phyloP scores from a whole-genome alignment of 1,140 invertebrate species.

The Eumaeus atala region DNA sequence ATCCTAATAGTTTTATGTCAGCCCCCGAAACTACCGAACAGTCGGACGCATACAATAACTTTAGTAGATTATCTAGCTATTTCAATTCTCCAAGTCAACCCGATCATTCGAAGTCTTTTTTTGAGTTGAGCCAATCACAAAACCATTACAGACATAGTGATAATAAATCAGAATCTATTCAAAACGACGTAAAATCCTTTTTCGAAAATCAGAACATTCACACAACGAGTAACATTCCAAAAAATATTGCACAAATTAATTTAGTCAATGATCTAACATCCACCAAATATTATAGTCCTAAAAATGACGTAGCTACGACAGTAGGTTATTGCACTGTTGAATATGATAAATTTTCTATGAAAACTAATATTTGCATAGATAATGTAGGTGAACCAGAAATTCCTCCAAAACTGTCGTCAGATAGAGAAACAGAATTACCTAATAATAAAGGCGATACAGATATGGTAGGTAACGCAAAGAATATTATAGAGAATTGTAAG shows the following conservation, averaged over 20 bases:
- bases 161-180: slow-evolving; percentile 19
- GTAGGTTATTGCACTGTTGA: slow-evolving; percentile 55
- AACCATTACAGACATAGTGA: slow-evolving; percentile 52
- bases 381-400: slow-evolving; percentile 29
- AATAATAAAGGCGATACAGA: slow-evolving; percentile 21
- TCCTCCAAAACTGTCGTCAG: slow-evolving; percentile 12
- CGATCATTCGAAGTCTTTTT: slow-evolving; percentile 65
- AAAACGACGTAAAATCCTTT: slow-evolving; percentile 24
- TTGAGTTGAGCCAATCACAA: slow-evolving; percentile 67
- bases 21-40: slow-evolving; percentile 19
- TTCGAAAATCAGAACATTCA: slow-evolving; percentile 13
- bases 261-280: slow-evolving; percentile 52
- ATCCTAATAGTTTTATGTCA: slow-evolving; percentile 47
- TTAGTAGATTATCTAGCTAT: slow-evolving; percentile 58
- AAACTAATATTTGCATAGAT: slow-evolving; percentile 8
- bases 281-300: slow-evolving; percentile 29
- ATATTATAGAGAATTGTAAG: slow-evolving; percentile 36
- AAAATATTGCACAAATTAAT: slow-evolving; percentile 28
- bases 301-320: slow-evolving; percentile 36
- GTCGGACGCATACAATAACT: slow-evolving; percentile 32
- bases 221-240: slow-evolving; percentile 18
- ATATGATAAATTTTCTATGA: slow-evolving; percentile 30
- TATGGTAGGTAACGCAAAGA: slow-evolving; percentile 18
- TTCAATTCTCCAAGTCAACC: slow-evolving; percentile 43
- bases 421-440: slow-evolving; percentile 11